These are phyloP conservation scores for Eilema depressum DNA, from an alignment of 2,888 invertebrate genomes.

Conservation along the genomic window DNA sequence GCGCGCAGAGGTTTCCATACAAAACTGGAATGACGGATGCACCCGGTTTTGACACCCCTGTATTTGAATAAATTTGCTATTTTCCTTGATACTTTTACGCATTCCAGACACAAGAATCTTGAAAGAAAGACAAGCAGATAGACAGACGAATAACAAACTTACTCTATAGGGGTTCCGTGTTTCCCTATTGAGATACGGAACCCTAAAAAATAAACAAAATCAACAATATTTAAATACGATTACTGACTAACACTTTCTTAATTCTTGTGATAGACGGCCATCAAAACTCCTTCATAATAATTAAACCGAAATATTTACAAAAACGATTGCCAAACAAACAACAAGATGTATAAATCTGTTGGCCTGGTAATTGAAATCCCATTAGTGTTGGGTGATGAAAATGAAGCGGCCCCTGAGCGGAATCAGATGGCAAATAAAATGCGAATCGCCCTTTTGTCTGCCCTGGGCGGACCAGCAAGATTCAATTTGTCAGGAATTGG, in stretches of 20 bases:
- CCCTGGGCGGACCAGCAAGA: constrained; percentile 74
- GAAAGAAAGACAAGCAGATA: too few relatives aligned
- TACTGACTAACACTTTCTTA: neutral
- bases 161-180: too few relatives aligned
- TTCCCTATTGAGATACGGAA: too few relatives aligned
- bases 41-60: too few relatives aligned
- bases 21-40: too few relatives aligned
- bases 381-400: constrained; percentile 71
- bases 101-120: too few relatives aligned
- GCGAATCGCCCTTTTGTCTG: constrained; percentile 81
- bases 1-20: too few relatives aligned
- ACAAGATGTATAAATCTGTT: constrained; percentile 41
- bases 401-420: constrained; percentile 63
- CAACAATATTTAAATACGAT: neutral
- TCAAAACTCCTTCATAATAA: neutral
- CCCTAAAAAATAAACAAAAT: too few relatives aligned
- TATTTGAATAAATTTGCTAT: too few relatives aligned
- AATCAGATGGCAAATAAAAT: constrained; percentile 83
- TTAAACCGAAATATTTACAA: neutral
- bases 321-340: constrained; percentile 14
- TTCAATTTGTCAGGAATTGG: constrained; percentile 83
- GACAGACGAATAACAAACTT: too few relatives aligned
- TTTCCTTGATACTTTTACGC: too few relatives aligned
- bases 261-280: neutral
- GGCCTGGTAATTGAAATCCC: constrained; percentile 70